phyloP scores from a whole-genome alignment of 1,140 invertebrate genomes.

The Mycetomoellerius zeteki region DNA sequence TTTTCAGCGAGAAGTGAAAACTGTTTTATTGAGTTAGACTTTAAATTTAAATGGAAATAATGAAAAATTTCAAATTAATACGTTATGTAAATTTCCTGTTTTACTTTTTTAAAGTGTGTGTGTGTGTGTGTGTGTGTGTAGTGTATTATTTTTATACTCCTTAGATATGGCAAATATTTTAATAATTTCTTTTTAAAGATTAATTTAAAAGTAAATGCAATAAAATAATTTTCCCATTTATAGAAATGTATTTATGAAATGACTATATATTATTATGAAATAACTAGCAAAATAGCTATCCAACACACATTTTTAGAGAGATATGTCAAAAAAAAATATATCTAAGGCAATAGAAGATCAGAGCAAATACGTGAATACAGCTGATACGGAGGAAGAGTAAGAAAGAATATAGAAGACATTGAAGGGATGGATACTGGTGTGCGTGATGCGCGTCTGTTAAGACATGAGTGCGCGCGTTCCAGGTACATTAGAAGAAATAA shows the following conservation, averaged over 20 bases:
- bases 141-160: background rate
- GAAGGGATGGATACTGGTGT: conserved; percentile 53
- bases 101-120: background rate
- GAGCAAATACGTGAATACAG: conserved; percentile 11
- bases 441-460: conserved; percentile 61
- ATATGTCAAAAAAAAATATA: background rate
- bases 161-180: background rate
- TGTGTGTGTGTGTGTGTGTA: too few species aligned
- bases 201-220: background rate
- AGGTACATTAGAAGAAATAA: conserved; percentile 60
- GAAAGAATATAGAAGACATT: conserved; percentile 45
- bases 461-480: conserved; percentile 43
- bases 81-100: background rate
- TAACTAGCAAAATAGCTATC: background rate
- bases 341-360: conserved; percentile 27
- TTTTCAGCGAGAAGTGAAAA: background rate
- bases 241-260: background rate
- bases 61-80: conserved; percentile 1
- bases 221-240: background rate
- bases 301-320: background rate
- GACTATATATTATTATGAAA: background rate
- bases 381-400: conserved; percentile 32
- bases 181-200: background rate
- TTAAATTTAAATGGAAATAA: background rate
- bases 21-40: background rate